A percentile compares a stretch with the other conserved stretches of the same genome.
Conservation (phyloP, 2,888 invertebrate species). For the Octonoba sinensis region DNA sequence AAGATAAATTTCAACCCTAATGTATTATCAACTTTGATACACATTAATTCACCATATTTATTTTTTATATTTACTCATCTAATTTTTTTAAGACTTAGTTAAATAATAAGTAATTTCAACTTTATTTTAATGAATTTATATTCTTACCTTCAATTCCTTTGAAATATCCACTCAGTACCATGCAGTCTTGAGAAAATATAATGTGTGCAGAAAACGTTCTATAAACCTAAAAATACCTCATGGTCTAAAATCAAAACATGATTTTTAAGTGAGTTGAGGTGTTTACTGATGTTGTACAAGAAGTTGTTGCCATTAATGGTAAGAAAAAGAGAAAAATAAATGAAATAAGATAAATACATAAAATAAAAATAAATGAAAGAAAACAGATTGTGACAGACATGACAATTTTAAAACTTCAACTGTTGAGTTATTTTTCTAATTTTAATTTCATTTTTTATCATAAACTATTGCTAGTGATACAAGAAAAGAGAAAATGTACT, state of each 20-base stretch:
- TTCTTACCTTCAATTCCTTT: not conserved
- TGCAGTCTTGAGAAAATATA: not conserved
- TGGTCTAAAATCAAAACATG: not conserved
- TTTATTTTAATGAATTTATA: not conserved
- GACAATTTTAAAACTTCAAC: not conserved
- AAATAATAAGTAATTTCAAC: not conserved
- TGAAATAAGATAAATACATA: not conserved
- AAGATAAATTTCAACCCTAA: not conserved
- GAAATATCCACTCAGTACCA: not conserved
- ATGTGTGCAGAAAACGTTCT: not conserved
- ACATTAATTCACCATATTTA: not conserved
- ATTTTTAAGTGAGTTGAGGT: not conserved
- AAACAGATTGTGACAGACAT: not conserved
- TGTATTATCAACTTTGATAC: too few species aligned
- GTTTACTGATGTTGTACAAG: constrained; percentile 1
- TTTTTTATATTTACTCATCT: not conserved
- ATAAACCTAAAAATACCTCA: not conserved
- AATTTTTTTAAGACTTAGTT: not conserved
- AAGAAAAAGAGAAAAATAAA: too few species aligned
- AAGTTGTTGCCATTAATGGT: not conserved
- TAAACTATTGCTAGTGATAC: too few species aligned
- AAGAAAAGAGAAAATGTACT: too few species aligned
- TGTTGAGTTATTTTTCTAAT: too few species aligned
- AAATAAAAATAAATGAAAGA: not conserved
- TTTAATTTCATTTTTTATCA: too few species aligned